phyloP scores from a whole-genome alignment of 1,140 invertebrate species.

The Cyclina sinensis region DNA sequence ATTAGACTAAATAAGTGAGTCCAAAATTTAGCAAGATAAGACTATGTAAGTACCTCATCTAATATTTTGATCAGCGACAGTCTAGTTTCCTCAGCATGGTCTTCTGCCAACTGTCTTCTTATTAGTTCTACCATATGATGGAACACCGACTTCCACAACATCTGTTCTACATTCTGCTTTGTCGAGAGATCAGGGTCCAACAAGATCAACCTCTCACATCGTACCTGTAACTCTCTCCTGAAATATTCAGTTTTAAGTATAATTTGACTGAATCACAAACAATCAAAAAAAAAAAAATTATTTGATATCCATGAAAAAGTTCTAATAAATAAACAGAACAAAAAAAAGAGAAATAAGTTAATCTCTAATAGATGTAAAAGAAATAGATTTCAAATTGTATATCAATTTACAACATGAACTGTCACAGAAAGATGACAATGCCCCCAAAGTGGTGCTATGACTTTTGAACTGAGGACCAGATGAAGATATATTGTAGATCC shows the following conservation, averaged over 20 bases:
- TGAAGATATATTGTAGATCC: no score
- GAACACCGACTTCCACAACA: conserved; percentile 97
- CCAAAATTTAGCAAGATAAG: background rate
- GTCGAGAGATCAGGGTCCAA: conserved; percentile 96
- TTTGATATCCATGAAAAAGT: no score
- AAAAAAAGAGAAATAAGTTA: no score
- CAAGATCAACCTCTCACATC: conserved; percentile 91
- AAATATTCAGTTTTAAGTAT: background rate
- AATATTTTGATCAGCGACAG: conserved; percentile 91
- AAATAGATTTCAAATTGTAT: no score
- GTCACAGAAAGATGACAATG: no score
- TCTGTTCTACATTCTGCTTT: conserved; percentile 95
- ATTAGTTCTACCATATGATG: conserved; percentile 96
- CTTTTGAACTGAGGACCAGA: no score
- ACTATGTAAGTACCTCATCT: conserved; percentile 89
- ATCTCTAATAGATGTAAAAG: no score
- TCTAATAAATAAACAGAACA: no score
- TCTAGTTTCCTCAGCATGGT: conserved; percentile 89
- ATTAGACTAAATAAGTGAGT: background rate
- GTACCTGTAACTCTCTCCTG: conserved; percentile 89
- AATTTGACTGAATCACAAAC: no score
- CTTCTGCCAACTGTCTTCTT: conserved; percentile 90
- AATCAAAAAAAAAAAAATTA: no score
- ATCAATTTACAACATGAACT: no score
- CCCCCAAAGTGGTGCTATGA: no score